These are phyloP conservation scores for Astyanax mexicanus DNA, from an alignment of 2,797 vertebrate genomes.

Conservation along the genomic window DNA sequence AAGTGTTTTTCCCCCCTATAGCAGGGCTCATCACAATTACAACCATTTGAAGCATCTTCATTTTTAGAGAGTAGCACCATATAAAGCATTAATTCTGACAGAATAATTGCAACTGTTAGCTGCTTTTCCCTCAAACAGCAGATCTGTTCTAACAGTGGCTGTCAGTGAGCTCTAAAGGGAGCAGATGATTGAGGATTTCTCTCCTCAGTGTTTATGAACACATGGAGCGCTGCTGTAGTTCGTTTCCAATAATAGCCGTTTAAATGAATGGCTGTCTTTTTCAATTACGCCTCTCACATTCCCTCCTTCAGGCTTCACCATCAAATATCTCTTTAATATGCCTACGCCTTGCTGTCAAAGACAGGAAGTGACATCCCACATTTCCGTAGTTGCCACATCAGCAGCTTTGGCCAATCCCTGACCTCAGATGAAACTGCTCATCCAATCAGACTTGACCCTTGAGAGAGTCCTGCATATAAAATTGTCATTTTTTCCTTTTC, in stretches of 20 bases:
- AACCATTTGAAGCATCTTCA: too few relatives aligned
- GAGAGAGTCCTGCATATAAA: background rate
- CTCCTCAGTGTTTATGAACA: background rate
- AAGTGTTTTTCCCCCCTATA: too few relatives aligned
- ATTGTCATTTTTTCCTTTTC: background rate
- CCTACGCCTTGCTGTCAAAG: background rate
- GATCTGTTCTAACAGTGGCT: too few relatives aligned
- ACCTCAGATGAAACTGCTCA: background rate
- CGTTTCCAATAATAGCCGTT: conserved; percentile 4
- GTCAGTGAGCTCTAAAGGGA: too few relatives aligned
- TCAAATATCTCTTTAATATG: conserved; percentile 1
- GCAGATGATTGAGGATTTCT: background rate
- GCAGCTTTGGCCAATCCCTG: conserved; percentile 4
- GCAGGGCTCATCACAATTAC: too few relatives aligned
- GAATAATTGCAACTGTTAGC: too few relatives aligned
- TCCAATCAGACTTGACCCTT: background rate
- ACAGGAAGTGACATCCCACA: conserved; percentile 35
- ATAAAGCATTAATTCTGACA: too few relatives aligned
- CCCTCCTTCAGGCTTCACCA: background rate
- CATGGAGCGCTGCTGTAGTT: background rate
- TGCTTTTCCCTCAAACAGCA: too few relatives aligned
- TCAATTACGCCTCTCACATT: background rate
- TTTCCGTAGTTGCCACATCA: background rate
- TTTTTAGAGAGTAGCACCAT: too few relatives aligned
- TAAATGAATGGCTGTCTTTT: background rate